Percentiles rank a stretch among this genome's conserved stretches.
These are phyloP conservation scores for Empidonax traillii DNA, from an alignment of 2,113 vertebrate species.

Conservation along the genomic window DNA sequence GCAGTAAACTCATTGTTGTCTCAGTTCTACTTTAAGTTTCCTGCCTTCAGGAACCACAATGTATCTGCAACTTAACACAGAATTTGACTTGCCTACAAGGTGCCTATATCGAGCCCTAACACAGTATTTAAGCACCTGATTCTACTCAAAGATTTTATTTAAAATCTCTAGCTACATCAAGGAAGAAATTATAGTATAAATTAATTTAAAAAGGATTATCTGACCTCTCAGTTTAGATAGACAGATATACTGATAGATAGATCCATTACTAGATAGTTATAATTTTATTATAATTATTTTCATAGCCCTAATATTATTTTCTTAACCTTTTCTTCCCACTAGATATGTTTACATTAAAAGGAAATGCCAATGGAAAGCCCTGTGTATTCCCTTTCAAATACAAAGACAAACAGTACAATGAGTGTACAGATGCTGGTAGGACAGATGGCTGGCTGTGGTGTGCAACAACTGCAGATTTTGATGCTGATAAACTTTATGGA, in stretches of 20 bases:
- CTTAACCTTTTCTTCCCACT: neutral
- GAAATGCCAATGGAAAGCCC: slow-evolving; percentile 82
- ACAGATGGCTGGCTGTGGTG: slow-evolving; percentile 84
- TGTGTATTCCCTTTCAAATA: slow-evolving; percentile 92
- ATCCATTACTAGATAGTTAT: neutral
- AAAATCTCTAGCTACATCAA: neutral
- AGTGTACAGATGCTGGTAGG: slow-evolving; percentile 81
- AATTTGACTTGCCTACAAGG: neutral
- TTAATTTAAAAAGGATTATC: neutral
- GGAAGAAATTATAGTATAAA: neutral
- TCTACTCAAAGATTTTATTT: neutral
- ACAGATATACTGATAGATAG: neutral
- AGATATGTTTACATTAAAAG: slow-evolving; percentile 83
- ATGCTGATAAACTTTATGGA: slow-evolving; percentile 77
- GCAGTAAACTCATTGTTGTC: neutral
- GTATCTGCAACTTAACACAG: neutral
- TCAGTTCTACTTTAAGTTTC: neutral
- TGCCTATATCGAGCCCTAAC: neutral
- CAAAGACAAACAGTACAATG: slow-evolving; percentile 73
- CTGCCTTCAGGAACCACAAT: neutral
- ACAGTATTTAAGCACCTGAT: neutral
- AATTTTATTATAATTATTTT: neutral
- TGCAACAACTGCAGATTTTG: slow-evolving; percentile 81
- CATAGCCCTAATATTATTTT: neutral
- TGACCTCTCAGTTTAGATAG: neutral